phyloP scores from a whole-genome alignment of 2,888 invertebrate genomes.

The Busseola fusca region DNA sequence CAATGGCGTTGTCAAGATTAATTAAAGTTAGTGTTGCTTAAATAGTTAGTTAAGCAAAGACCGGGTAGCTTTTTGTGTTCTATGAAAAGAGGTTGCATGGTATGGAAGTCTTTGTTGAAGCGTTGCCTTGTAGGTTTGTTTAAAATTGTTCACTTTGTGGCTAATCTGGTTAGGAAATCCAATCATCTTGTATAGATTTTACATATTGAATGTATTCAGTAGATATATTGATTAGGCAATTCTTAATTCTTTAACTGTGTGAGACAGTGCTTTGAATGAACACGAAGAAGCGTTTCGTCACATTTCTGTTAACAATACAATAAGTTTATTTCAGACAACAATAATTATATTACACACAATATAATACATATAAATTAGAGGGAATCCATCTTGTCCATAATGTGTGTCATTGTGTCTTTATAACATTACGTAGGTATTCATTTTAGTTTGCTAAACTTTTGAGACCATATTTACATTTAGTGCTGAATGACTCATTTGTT shows the following conservation, averaged over 20 bases:
- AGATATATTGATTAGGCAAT: conserved; percentile 31
- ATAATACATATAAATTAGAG: too few species aligned
- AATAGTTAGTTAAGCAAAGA: conserved; percentile 86
- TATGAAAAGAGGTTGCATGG: conserved; percentile 61
- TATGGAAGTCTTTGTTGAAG: conserved; percentile 50
- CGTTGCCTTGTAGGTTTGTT: conserved; percentile 62
- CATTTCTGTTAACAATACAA: not conserved
- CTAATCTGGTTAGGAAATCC: conserved; percentile 54
- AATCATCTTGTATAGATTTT: conserved; percentile 31
- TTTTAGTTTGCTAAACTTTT: not conserved
- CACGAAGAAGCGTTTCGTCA: not conserved
- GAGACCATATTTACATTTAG: not conserved
- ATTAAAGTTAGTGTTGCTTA: conserved; percentile 85
- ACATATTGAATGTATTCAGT: conserved; percentile 22
- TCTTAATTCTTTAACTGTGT: conserved; percentile 9
- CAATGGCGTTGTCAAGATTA: conserved; percentile 86
- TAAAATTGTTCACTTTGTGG: conserved; percentile 60
- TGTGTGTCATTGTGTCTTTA: not conserved
- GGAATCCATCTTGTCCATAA: too few species aligned
- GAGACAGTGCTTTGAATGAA: conserved; percentile 1
- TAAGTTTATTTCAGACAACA: too few species aligned
- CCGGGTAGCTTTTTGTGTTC: conserved; percentile 77
- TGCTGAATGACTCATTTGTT: not conserved
- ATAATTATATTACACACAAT: too few species aligned
- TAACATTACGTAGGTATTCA: not conserved